These are phyloP conservation scores for cat (Felis catus) DNA, from an alignment of 2,113 vertebrate species.

Conservation along the genomic window F.catus_Fca126_mat1.0 CM031416.1:19831501-19832000, in stretches of 20 bases:
- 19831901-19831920: too few species aligned
- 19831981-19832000: too few species aligned
- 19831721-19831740: not conserved
- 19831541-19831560: not conserved
- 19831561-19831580: not conserved
- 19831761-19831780: not conserved
- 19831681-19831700: not conserved
- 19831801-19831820: not conserved
- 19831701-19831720: not conserved
- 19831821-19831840: slow-evolving; percentile 3
- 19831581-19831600: not conserved
- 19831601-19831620: not conserved
- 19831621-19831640: not conserved
- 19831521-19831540: not conserved
- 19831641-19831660: not conserved
- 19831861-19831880: too few species aligned
- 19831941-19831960: too few species aligned
- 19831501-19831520: not conserved
- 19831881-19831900: too few species aligned
- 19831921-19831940: too few species aligned
- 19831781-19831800: not conserved
- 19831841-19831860: not conserved
- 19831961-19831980: too few species aligned
- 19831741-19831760: not conserved
- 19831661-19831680: not conserved